Conservation (phyloP, 2,888 invertebrate genomes). For the Drosophila kanekoi region DNA sequence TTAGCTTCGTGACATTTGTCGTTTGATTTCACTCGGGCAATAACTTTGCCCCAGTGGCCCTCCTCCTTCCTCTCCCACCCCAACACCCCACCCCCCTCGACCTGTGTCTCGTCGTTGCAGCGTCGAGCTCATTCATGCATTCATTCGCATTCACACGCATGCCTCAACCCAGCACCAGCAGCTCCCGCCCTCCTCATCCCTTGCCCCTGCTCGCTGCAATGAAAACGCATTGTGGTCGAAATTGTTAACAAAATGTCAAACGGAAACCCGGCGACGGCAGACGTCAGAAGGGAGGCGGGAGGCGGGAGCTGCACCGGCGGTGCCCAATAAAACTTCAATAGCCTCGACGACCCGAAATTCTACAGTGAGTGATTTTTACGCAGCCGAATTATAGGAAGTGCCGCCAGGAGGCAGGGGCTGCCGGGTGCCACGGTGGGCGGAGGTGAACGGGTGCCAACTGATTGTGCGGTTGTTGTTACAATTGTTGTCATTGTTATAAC, state of each 20-base stretch:
- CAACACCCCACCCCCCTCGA: slow-evolving; percentile 14
- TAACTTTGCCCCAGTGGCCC: slow-evolving; percentile 46
- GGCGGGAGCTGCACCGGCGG: slow-evolving; percentile 34
- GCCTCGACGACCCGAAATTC: slow-evolving; percentile 54
- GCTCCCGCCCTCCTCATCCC: neutral
- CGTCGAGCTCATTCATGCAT: slow-evolving; percentile 71
- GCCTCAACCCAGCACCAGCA: slow-evolving; percentile 22
- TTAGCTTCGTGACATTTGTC: slow-evolving; percentile 80
- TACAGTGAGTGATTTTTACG: slow-evolving; percentile 69
- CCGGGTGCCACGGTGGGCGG: neutral
- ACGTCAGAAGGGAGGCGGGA: neutral
- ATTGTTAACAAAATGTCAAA: slow-evolving; percentile 81
- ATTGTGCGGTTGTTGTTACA: slow-evolving; percentile 78
- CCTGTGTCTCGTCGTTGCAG: slow-evolving; percentile 42
- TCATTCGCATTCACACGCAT: slow-evolving; percentile 75
- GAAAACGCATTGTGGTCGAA: slow-evolving; percentile 81
- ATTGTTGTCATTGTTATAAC: slow-evolving; percentile 69
- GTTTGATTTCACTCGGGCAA: slow-evolving; percentile 76
- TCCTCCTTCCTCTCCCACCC: neutral
- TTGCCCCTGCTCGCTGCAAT: slow-evolving; percentile 48
- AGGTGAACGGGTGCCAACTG: slow-evolving; percentile 56
- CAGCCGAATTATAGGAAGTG: slow-evolving; percentile 60
- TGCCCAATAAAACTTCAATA: slow-evolving; percentile 78
- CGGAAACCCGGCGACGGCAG: slow-evolving; percentile 65
- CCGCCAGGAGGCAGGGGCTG: slow-evolving; percentile 3